Percentiles rank a stretch among this genome's conserved stretches.
These are phyloP conservation scores for Bellardia pandia DNA, from an alignment of 2,888 invertebrate species.

Conservation along the genomic window DNA sequence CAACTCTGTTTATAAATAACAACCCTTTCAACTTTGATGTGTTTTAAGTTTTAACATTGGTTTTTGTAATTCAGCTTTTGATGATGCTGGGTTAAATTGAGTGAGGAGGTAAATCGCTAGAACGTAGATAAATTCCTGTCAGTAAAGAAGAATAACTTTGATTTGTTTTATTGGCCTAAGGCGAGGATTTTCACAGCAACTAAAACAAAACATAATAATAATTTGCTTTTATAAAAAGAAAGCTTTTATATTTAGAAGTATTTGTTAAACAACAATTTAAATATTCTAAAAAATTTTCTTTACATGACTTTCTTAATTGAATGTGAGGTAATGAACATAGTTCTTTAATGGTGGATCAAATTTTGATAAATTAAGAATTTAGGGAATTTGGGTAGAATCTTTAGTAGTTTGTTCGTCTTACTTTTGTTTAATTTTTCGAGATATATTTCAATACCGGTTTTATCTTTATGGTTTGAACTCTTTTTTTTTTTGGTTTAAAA, in stretches of 20 bases:
- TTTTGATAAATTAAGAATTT: neutral
- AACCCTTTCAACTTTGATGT: constrained; percentile 39
- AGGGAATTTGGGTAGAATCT: too few species aligned
- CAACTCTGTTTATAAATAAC: neutral
- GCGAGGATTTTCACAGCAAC: constrained; percentile 33
- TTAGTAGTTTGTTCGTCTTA: too few species aligned
- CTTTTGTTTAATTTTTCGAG: too few species aligned
- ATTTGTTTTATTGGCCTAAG: constrained; percentile 44
- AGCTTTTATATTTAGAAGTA: constrained; percentile 13
- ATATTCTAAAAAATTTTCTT: neutral
- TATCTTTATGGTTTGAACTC: too few species aligned
- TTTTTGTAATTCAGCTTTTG: constrained; percentile 12
- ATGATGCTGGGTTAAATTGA: constrained; percentile 28
- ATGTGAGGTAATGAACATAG: neutral
- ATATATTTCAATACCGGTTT: too few species aligned
- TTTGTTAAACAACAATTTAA: constrained; percentile 18
- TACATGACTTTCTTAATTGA: neutral
- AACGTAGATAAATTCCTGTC: constrained; percentile 38
- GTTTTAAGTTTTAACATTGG: constrained; percentile 24
- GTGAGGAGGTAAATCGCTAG: constrained; percentile 20
- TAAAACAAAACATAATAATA: neutral
- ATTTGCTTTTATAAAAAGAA: neutral
- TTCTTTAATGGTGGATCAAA: neutral
- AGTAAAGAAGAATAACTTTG: constrained; percentile 53
- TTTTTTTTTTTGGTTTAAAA: too few species aligned